Base-by-base conservation (phyloP, 2,888 invertebrate species). In the Sphinx pinastri region DNA sequence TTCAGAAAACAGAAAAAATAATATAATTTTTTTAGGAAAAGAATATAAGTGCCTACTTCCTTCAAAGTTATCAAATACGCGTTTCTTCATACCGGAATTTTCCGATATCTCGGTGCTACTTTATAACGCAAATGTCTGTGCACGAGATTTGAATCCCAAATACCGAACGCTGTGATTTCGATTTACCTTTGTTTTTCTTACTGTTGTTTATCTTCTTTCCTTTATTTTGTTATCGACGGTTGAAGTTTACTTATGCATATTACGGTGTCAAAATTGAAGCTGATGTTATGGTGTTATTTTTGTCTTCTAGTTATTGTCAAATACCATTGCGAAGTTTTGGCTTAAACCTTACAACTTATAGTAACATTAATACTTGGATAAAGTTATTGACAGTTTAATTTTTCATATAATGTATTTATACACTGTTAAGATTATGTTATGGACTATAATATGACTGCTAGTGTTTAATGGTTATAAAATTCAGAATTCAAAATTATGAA, bases 141-240 rank as follows among this genome's bases (percentile, higher is more conserved):
- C 81, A 79, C 93, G 90, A 85, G 89, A 94, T 94, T 94, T 94
- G 94, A 94, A 94, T 94, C 84, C 92, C 94, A 94, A 94, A 94
- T 94, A 88, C 87, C 80, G n/a, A 86, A 87, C 86, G 82, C 84
- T 80, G 84, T 88, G 84, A 84, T 88, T 85, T 85, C 85, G 79
- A 87, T 92, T 91, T 91, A 91, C 93, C 93, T 93, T 89, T 90
- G 89, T 91, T 91, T 92, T 90, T 88, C 89, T 90, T 90, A 88
- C 85, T 87, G 88, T 88, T 93, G 90, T 94, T 94, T 93, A 88
- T 89, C 87, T 90, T 88, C 78, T 76, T 87, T 84, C 84, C 88
- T 90, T 91, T 93, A 88, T 92, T 93, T 90, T 89, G 86, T 87
- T 89, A 88, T 86, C 85, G 85, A 79, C 75, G 67, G 72, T 83